Base-by-base conservation (phyloP, 2,797 vertebrate species). In the Orientallactaga sibirica region DNA sequence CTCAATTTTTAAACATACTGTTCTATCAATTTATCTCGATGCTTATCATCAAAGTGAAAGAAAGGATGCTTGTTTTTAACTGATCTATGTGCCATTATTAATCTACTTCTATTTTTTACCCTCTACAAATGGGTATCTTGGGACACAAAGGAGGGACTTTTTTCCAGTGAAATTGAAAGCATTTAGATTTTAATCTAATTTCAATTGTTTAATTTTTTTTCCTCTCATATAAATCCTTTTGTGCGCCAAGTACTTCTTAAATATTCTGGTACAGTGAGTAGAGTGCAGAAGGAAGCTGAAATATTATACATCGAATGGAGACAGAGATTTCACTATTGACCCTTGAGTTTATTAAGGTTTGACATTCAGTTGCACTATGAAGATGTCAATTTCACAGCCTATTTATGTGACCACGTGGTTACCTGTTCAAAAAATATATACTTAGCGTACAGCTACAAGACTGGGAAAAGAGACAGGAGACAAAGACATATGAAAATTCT, bases 321-420 rank as follows among this genome's bases (percentile, higher is more conserved):
- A 71, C 22, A 91, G 22, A 64, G 11, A 77, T 90, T 84, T 90
- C 10, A 55, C 71, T 70, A 77, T 68, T 91, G 25, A 1, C 25
- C 33, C 61, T 89, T 87, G 48, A 86, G 58, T 61, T 87, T 86
- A 88, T 61, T 79, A 82, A 92, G n/a, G 85, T 82, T 91, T 74
- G 27, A 86, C 64, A 71, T 58, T 89, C 33, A 85, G 12, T 82
- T 82, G 87, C 9, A 84, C 2, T 19, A 89, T 87, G 75, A 64
- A 37, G 29, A 2, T 11, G 41, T 86, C 6, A 37, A 29, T 81
- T 94, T 81, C 74, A 83, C 68, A 86, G 76, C 29, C 41, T 89
- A 7, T 80, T 86, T 88, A 62, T 20, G 37, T 18, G 43, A 66
- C 18, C 41, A 84, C 9, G 55, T 37, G 6, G 15, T 48, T 74